phyloP scores from a whole-genome alignment of 2,797 vertebrate species.

The Xenentodon cancila region DNA sequence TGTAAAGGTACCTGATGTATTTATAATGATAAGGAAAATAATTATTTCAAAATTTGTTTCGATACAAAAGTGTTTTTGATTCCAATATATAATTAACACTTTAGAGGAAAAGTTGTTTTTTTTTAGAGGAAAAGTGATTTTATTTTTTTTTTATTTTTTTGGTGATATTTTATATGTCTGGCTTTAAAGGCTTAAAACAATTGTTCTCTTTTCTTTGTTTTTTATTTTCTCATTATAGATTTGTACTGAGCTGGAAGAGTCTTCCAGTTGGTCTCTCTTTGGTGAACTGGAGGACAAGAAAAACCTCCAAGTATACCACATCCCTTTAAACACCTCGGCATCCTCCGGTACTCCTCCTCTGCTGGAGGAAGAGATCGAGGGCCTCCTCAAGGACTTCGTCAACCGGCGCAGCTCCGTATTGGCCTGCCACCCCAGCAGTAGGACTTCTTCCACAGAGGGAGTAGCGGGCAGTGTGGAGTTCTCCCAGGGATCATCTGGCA shows the following conservation, averaged over 20 bases:
- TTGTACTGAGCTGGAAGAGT: slow-evolving; percentile 91
- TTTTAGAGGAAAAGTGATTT: too few relatives aligned
- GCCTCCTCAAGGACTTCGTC: slow-evolving; percentile 88
- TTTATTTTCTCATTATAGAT: slow-evolving; percentile 79
- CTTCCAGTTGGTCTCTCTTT: slow-evolving; percentile 83
- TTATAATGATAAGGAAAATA: too few relatives aligned
- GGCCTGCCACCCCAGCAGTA: slow-evolving; percentile 84
- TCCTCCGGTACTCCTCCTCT: slow-evolving; percentile 40
- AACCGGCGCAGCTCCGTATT: slow-evolving; percentile 85
- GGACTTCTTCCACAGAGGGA: slow-evolving; percentile 94
- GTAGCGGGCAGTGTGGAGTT: slow-evolving; percentile 94
- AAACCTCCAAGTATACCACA: slow-evolving; percentile 87
- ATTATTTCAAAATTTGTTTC: too few relatives aligned
- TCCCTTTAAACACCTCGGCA: slow-evolving; percentile 62
- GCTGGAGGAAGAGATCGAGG: slow-evolving; percentile 77
- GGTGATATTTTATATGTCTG: too few relatives aligned
- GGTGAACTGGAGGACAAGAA: slow-evolving; percentile 83
- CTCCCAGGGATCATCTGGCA: slow-evolving; percentile 94
- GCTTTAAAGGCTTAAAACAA: too few relatives aligned
- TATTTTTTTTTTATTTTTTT: too few relatives aligned
- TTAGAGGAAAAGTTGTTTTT: too few relatives aligned
- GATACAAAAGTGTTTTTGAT: too few relatives aligned
- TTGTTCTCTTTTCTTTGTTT: too few relatives aligned
- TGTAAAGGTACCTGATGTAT: too few relatives aligned
- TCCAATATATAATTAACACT: too few relatives aligned